phyloP scores from a whole-genome alignment of 2,888 invertebrate genomes.

The Pristionchus fissidentatus region DNA sequence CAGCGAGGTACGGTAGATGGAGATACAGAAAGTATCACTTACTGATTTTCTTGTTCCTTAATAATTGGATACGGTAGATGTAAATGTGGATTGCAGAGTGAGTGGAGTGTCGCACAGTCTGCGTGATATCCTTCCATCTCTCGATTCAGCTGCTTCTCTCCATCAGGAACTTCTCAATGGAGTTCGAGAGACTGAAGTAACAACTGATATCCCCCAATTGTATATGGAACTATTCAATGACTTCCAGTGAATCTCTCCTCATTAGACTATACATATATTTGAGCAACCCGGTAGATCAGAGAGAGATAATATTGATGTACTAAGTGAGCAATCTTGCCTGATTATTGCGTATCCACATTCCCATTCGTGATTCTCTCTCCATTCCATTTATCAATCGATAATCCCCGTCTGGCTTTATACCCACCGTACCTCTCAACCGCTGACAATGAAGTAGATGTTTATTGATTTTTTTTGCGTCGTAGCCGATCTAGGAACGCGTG shows the following conservation, averaged over 20 bases:
- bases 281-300: constrained; percentile 6
- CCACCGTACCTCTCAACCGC: constrained; percentile 40
- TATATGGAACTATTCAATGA: constrained; percentile 4
- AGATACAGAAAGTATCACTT: neutral
- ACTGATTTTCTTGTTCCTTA: neutral
- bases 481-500: constrained; percentile 32
- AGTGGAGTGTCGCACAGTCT: neutral
- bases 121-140: neutral
- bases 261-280: constrained; percentile 1
- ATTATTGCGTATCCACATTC: neutral
- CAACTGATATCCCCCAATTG: neutral
- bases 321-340: neutral
- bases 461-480: neutral
- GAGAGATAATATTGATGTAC: neutral
- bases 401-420: constrained; percentile 14
- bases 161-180: neutral
- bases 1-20: neutral
- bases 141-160: neutral
- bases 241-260: too few relatives aligned
- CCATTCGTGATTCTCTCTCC: neutral
- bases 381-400: constrained; percentile 18
- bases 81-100: neutral
- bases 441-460: constrained; percentile 3
- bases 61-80: neutral
- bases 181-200: neutral